Base-by-base conservation (phyloP, 2,888 invertebrate species). In the Ichneumoninae sp. region DNA sequence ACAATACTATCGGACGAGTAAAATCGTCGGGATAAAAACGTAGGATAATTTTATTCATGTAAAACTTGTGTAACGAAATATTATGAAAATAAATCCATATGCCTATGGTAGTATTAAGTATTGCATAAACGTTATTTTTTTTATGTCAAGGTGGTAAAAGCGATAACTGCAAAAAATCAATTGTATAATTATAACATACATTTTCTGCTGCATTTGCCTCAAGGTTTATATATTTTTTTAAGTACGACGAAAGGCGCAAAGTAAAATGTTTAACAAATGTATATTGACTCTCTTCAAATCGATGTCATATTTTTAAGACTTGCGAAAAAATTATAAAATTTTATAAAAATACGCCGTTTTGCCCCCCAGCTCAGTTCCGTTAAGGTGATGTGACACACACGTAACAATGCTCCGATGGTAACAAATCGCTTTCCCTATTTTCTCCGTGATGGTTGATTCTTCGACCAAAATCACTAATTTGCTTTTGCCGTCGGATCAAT, bases 41-140 rank as follows among this genome's bases (percentile, higher is more conserved):
- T 77, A 84, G 71, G 73, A 77, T 84, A 76, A 85, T 79, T 76
- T 77, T 82, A 76, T 76, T 69, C 76, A 69, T 78, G 71, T 74
- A 81, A 70, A 85, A 79, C 65, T 79, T 85, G 85, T 80, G 82
- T 77, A 81, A 77, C 60, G 60, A 80, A 73, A 73, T 36, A 71
- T 54, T 6, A 40, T 57, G 47, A 70, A 30, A 70, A 70, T 70
- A 78, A 70, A 78, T 70, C 63, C 50, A 63, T 70, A 70, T 77
- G 54, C n/a, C 44, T 69, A 69, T 69, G 77, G 33, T 63, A 33
- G 30, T 33, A 33, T 33, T 33, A 63, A 63, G 30, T 33, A 63
- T 63, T 6, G 16, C 30, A 33, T 63, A 63, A 63, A 13, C 63
- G n/a, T 5, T 63, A 5, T 30, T 26, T 26, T 52, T 63, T 60